These are phyloP conservation scores for Cremastinae sp. DNA, from an alignment of 2,888 invertebrate genomes.

Conservation along the genomic window DNA sequence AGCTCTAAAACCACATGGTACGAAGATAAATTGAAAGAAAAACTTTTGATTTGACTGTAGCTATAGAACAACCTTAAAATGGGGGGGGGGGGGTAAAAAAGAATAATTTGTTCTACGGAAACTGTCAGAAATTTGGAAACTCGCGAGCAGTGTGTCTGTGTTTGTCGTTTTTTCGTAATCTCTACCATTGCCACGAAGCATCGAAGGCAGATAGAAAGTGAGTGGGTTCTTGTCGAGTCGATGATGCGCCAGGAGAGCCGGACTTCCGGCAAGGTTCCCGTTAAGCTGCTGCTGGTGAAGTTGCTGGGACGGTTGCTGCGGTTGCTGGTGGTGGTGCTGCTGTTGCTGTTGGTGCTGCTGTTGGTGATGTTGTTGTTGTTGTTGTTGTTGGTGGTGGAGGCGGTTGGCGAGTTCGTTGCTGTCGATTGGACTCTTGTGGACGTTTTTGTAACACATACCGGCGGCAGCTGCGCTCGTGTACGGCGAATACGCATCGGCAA, in stretches of 20 bases:
- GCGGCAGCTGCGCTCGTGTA: slow-evolving; percentile 86
- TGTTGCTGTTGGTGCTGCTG: slow-evolving; percentile 61
- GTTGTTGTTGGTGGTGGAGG: slow-evolving; percentile 63
- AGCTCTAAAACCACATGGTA: too few relatives aligned
- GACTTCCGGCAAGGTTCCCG: slow-evolving; percentile 67
- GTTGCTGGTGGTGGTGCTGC: slow-evolving; percentile 58
- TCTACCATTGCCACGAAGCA: slow-evolving; percentile 78
- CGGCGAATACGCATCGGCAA: slow-evolving; percentile 86
- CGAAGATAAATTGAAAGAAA: too few relatives aligned
- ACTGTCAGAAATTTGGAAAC: slow-evolving; percentile 6
- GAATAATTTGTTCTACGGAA: too few relatives aligned
- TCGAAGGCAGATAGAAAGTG: slow-evolving; percentile 76
- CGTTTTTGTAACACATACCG: slow-evolving; percentile 81
- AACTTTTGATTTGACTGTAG: too few relatives aligned
- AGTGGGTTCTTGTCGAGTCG: slow-evolving; percentile 74
- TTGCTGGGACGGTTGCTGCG: too few relatives aligned
- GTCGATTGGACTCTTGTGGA: slow-evolving; percentile 71
- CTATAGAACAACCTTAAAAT: too few relatives aligned
- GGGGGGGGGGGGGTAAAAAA: too few relatives aligned
- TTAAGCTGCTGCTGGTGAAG: slow-evolving; percentile 63
- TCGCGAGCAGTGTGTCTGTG: slow-evolving; percentile 12
- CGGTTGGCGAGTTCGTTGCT: slow-evolving; percentile 64
- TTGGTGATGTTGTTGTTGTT: slow-evolving; percentile 50
- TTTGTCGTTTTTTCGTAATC: too few relatives aligned
- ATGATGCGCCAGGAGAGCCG: slow-evolving; percentile 73